These are phyloP conservation scores for Aphelinus atriplicis DNA, from an alignment of 1,140 invertebrate genomes.

Conservation along the genomic window DNA sequence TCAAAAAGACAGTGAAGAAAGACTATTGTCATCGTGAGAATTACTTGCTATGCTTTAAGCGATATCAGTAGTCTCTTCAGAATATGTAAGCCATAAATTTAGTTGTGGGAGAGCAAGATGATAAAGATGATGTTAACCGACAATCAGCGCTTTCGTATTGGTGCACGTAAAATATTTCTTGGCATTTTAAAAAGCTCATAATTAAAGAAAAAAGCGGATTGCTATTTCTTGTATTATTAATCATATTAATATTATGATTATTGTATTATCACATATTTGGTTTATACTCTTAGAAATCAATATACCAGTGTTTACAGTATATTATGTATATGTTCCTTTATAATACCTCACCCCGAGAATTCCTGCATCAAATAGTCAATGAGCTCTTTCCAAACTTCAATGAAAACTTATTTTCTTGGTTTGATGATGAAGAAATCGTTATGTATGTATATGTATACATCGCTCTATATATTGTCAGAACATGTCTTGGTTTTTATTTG, in stretches of 20 bases:
- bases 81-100: not conserved
- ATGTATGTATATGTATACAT: too few relatives aligned
- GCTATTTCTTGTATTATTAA: constrained; percentile 54
- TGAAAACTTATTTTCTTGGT: too few relatives aligned
- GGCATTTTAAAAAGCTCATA: constrained; percentile 26
- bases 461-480: too few relatives aligned
- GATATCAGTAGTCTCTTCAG: too few relatives aligned
- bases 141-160: constrained; percentile 22
- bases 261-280: constrained; percentile 58
- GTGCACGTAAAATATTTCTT: constrained; percentile 16
- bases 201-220: constrained; percentile 35
- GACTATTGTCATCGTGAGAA: constrained; percentile 1
- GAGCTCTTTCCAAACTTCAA: too few relatives aligned
- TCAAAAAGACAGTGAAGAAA: not conserved
- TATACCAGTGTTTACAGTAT: constrained; percentile 62
- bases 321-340: not conserved
- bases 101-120: not conserved
- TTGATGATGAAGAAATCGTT: too few relatives aligned
- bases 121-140: not conserved
- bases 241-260: constrained; percentile 54
- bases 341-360: constrained; percentile 12
- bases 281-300: constrained; percentile 62
- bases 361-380: too few relatives aligned
- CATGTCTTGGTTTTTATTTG: too few relatives aligned
- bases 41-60: not conserved